These are phyloP conservation scores for Eidolon dupreanum DNA, from an alignment of 2,797 vertebrate species.

Conservation along the genomic window DNA sequence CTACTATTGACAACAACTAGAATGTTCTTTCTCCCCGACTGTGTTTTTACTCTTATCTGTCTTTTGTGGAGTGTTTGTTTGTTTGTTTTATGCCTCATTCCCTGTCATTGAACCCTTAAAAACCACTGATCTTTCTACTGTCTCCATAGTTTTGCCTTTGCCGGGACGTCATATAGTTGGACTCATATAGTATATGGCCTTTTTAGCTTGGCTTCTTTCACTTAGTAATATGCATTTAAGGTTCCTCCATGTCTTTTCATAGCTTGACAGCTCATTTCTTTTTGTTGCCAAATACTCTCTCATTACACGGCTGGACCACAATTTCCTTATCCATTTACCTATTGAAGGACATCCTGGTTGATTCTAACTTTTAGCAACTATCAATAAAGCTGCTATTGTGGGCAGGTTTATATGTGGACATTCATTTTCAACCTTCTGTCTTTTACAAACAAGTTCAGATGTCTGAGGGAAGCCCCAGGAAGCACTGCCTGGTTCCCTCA, in stretches of 20 bases:
- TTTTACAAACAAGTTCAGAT: neutral
- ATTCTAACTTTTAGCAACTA: neutral
- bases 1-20: neutral
- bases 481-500: accelerated
- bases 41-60: no score
- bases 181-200: neutral
- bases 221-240: neutral
- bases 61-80: no score
- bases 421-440: neutral
- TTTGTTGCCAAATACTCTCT: neutral
- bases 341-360: neutral
- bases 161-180: neutral
- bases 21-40: neutral
- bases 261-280: neutral
- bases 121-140: neutral
- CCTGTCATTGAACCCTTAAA: neutral
- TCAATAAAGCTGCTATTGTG: neutral
- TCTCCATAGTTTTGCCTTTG: neutral
- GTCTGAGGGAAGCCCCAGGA: neutral
- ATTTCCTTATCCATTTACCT: neutral
- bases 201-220: neutral
- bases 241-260: neutral
- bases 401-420: neutral
- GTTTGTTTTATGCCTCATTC: neutral
- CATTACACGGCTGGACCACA: accelerated